These are phyloP conservation scores for Agapetus fuscipes DNA, from an alignment of 2,888 invertebrate genomes.

Conservation along the genomic window DNA sequence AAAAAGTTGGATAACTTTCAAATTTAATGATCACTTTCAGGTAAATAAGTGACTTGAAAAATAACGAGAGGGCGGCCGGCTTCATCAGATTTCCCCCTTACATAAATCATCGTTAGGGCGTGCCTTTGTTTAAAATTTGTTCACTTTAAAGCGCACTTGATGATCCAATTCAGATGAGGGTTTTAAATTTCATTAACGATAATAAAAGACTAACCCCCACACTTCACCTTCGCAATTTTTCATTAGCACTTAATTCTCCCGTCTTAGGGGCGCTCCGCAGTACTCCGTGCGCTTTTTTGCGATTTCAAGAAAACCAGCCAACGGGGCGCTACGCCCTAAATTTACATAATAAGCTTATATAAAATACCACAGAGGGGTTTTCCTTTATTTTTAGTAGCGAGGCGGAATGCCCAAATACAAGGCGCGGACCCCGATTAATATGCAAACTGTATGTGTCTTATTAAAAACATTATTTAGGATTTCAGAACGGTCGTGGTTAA, in stretches of 20 bases:
- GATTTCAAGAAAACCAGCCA: conserved; percentile 5
- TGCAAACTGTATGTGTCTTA: conserved; percentile 18
- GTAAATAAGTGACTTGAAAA: too few species aligned
- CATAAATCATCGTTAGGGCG: too few species aligned
- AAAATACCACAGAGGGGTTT: conserved; percentile 15
- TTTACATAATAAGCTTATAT: conserved; percentile 21
- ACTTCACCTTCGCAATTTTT: conserved; percentile 18
- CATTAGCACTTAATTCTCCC: conserved; percentile 21
- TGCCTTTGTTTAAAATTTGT: too few species aligned
- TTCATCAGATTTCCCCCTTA: too few species aligned
- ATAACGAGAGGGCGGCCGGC: too few species aligned
- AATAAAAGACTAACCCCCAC: conserved; percentile 9
- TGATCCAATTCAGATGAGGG: background rate
- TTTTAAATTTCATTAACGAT: conserved; percentile 9
- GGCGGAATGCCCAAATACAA: conserved; percentile 9
- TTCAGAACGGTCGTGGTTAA: too few species aligned
- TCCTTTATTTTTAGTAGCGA: conserved; percentile 12
- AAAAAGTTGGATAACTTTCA: too few species aligned
- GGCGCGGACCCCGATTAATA: conserved; percentile 14
- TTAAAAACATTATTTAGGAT: conserved; percentile 12
- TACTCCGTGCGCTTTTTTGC: conserved; percentile 1
- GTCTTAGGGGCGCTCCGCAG: conserved; percentile 3
- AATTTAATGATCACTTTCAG: too few species aligned
- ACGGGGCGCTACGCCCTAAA: conserved; percentile 9
- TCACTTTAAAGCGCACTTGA: background rate